These are phyloP conservation scores for Elanus axillaris DNA, from an alignment of 2,113 vertebrate genomes.

Conservation along the genomic window DNA sequence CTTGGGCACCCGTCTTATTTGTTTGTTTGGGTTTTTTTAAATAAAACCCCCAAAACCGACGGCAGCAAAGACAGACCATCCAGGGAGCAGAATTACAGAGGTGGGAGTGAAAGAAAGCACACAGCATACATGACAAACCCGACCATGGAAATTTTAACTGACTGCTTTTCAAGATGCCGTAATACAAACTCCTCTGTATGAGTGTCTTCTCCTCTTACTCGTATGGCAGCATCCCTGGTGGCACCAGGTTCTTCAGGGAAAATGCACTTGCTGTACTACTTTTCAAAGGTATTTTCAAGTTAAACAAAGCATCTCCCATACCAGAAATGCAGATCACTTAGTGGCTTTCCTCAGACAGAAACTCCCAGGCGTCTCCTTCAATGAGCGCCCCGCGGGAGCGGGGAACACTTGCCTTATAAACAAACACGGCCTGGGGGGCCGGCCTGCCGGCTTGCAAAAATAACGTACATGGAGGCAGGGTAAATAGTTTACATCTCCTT, in stretches of 20 bases:
- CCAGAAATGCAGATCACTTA: neutral
- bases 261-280: neutral
- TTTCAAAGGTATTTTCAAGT: neutral
- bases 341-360: slow-evolving; percentile 40
- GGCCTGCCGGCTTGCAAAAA: neutral
- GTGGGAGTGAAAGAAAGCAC: neutral
- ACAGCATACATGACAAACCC: neutral
- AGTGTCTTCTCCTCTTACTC: neutral
- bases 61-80: neutral
- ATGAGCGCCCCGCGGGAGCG: neutral
- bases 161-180: neutral
- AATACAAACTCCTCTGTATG: fast-evolving
- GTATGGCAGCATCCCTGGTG: neutral
- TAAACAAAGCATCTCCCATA: slow-evolving; percentile 3
- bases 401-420: slow-evolving; percentile 34
- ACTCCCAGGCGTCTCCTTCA: neutral
- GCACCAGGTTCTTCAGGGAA: neutral
- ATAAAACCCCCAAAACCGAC: neutral
- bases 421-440: neutral
- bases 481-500: slow-evolving; percentile 60
- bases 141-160: neutral
- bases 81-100: neutral
- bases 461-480: neutral
- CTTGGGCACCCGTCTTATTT: neutral
- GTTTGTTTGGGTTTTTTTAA: too few species aligned